These are phyloP conservation scores for Caenorhabditis wallacei DNA, from an alignment of 2,888 invertebrate species.

Conservation along the genomic window DNA sequence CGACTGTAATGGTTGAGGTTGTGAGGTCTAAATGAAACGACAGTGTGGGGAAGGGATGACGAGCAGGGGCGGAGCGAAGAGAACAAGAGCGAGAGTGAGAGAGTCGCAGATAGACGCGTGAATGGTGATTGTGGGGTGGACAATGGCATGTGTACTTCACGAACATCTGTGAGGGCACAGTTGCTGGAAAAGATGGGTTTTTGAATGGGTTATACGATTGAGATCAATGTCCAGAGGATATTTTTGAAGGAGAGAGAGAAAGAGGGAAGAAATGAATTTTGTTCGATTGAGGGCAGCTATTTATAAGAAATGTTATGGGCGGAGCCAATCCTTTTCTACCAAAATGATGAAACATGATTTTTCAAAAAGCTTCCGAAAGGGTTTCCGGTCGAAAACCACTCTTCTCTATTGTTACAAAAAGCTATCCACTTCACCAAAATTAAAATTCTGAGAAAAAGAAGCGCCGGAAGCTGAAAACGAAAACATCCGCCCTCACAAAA, in stretches of 20 bases:
- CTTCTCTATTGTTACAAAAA: conserved; percentile 8
- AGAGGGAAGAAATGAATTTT: neutral
- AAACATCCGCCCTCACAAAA: conserved; percentile 23
- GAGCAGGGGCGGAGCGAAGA: conserved; percentile 25
- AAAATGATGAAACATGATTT: conserved; percentile 39
- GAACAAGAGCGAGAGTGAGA: conserved; percentile 5
- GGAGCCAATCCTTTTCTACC: conserved; percentile 17
- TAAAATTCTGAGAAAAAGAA: conserved; percentile 26
- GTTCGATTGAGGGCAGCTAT: too few species aligned
- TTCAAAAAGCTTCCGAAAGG: neutral
- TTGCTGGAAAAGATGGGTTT: conserved; percentile 4
- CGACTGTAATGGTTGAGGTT: conserved; percentile 37
- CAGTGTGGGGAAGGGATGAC: conserved; percentile 14
- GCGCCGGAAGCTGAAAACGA: conserved; percentile 8
- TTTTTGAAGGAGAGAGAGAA: neutral
- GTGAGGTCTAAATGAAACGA: conserved; percentile 34
- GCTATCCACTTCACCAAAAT: neutral
- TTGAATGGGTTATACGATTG: neutral
- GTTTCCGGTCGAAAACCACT: neutral
- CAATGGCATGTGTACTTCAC: conserved; percentile 34
- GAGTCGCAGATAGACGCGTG: neutral
- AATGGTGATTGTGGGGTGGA: conserved; percentile 26
- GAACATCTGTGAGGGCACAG: conserved; percentile 27
- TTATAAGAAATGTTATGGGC: conserved; percentile 1
- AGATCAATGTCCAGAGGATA: neutral